phyloP scores from a whole-genome alignment of 1,140 invertebrate species.

The Mactra quadrangularis region DNA sequence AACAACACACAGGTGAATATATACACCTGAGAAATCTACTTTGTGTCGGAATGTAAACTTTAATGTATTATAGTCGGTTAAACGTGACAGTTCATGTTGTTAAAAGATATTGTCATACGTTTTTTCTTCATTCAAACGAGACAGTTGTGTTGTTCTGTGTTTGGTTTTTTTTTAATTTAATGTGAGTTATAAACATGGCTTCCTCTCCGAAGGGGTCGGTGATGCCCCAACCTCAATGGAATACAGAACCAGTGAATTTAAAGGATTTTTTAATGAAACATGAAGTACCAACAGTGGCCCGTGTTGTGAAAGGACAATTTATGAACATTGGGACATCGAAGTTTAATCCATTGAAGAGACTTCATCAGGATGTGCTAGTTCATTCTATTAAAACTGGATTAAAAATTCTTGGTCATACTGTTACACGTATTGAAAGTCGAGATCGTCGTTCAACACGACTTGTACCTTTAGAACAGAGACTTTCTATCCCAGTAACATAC shows the following conservation, averaged over 20 bases:
- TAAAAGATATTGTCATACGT: not conserved
- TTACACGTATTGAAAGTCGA: conserved; percentile 94
- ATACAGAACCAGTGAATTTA: conserved; percentile 90
- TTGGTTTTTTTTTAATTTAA: not conserved
- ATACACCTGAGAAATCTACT: conserved; percentile 42
- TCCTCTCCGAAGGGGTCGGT: conserved; percentile 5
- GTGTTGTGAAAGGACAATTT: conserved; percentile 96
- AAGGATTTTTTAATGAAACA: conserved; percentile 92
- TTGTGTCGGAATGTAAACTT: conserved; percentile 10
- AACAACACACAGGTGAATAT: conserved; percentile 36
- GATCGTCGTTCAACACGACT: conserved; percentile 85
- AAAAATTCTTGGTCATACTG: conserved; percentile 93
- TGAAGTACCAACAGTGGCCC: conserved; percentile 92
- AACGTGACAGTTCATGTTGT: conserved; percentile 61
- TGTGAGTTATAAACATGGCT: not conserved
- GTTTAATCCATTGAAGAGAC: conserved; percentile 85
- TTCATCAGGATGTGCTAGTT: conserved; percentile 91
- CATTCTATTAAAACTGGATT: conserved; percentile 92
- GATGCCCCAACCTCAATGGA: conserved; percentile 87
- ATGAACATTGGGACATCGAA: conserved; percentile 93
- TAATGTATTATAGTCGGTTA: conserved; percentile 32
- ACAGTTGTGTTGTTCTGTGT: not conserved
- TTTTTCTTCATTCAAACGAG: not conserved
- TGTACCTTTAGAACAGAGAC: conserved; percentile 80
- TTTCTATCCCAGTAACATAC: conserved; percentile 93